Evolutionary conservation across 2,113 vertebrate genomes (phyloP).

Genomic region (Dryoscopus gambensis): DNA sequence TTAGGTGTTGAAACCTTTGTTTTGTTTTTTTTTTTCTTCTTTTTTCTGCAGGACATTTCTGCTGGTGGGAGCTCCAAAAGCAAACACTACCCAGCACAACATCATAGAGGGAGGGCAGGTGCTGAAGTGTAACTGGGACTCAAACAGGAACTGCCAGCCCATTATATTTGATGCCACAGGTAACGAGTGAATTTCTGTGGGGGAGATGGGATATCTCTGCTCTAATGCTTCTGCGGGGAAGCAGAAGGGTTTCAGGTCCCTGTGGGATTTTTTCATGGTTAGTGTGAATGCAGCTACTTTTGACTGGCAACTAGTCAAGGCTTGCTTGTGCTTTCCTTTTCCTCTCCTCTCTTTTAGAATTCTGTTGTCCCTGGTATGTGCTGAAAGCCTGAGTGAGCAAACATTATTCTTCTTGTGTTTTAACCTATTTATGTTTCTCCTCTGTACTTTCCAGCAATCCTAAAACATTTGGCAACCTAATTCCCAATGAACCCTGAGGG

Average conservation of each 20-base stretch:
- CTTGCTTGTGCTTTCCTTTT: neutral
- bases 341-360: neutral
- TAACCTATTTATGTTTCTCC: neutral
- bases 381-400: neutral
- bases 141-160: constrained; percentile 74
- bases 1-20: neutral
- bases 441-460: neutral
- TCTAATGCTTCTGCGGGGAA: neutral
- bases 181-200: neutral
- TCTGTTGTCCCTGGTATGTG: neutral
- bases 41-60: constrained; percentile 78
- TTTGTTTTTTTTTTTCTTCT: neutral
- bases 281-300: accelerated
- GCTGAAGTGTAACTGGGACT: constrained; percentile 85
- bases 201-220: neutral
- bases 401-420: neutral
- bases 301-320: neutral
- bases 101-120: constrained; percentile 91
- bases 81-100: constrained; percentile 79
- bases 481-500: neutral
- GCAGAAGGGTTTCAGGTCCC: neutral
- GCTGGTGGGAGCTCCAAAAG: constrained; percentile 92
- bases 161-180: constrained; percentile 86
- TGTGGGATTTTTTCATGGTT: neutral
- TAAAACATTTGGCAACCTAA: neutral